Percentiles rank a stretch among this genome's conserved stretches.
Evolutionary conservation across 2,888 invertebrate genomes (phyloP).

Genomic region (Frankliniella intonsa): DNA sequence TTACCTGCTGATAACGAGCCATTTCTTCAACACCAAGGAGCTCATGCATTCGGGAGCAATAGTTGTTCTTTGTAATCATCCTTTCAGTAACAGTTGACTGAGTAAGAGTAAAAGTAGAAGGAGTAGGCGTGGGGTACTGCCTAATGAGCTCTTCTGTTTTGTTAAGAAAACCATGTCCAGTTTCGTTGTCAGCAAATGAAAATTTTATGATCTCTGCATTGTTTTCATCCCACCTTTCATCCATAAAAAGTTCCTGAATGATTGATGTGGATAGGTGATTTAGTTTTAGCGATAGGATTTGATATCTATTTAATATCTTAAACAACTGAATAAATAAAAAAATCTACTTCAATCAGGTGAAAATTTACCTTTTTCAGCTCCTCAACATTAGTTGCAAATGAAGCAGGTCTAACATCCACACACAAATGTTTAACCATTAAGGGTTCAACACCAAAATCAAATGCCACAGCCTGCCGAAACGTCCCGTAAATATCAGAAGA

Average conservation of each 20-base stretch:
- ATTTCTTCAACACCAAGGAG: conserved; percentile 72
- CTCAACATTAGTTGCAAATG: conserved; percentile 60
- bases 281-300: background rate
- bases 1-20: conserved; percentile 62
- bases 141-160: conserved; percentile 54
- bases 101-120: conserved; percentile 61
- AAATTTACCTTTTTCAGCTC: conserved; percentile 56
- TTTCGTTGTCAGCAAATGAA: conserved; percentile 52
- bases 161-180: conserved; percentile 50
- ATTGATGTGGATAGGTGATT: background rate
- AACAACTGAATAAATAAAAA: background rate
- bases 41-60: conserved; percentile 68
- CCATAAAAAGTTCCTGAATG: conserved; percentile 49
- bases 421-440: conserved; percentile 63
- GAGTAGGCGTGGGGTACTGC: conserved; percentile 62
- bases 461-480: conserved; percentile 70
- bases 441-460: conserved; percentile 66
- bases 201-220: conserved; percentile 54
- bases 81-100: conserved; percentile 62
- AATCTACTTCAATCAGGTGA: background rate
- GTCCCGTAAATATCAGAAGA: conserved; percentile 70
- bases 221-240: conserved; percentile 57
- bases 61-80: conserved; percentile 62
- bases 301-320: background rate
- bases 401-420: conserved; percentile 68